Evolutionary conservation across 2,888 invertebrate species (phyloP).

Genomic region (Melolontha melolontha): DNA sequence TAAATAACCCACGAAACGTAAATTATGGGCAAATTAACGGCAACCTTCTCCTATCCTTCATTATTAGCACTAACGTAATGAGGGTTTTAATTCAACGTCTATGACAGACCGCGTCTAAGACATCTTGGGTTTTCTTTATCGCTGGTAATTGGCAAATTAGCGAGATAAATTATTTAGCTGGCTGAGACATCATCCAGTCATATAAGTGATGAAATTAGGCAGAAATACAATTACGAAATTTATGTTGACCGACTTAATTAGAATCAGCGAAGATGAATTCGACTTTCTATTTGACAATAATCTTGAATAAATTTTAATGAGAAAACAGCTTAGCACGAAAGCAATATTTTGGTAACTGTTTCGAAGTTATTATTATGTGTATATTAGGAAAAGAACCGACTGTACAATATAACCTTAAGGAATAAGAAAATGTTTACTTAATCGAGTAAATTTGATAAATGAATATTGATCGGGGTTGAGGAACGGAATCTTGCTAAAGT

Average conservation of each 20-base stretch:
- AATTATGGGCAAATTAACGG: conserved; percentile 6
- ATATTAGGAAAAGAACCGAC: too few relatives aligned
- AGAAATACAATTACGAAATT: conserved; percentile 14
- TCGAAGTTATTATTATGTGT: too few relatives aligned
- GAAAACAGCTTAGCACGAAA: too few relatives aligned
- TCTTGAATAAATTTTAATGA: too few relatives aligned
- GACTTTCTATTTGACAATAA: too few relatives aligned
- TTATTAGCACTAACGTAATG: conserved; percentile 21
- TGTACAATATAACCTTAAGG: too few relatives aligned
- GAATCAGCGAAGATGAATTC: neutral
- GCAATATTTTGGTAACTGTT: too few relatives aligned
- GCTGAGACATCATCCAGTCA: conserved; percentile 8
- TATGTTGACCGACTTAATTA: conserved; percentile 8
- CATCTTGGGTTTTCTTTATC: conserved; percentile 1
- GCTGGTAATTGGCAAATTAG: conserved; percentile 30
- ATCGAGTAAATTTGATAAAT: too few relatives aligned
- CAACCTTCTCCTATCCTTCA: conserved; percentile 3
- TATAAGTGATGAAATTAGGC: conserved; percentile 2
- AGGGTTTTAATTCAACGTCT: conserved; percentile 22
- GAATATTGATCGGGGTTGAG: too few relatives aligned
- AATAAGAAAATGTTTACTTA: too few relatives aligned
- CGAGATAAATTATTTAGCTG: conserved; percentile 34
- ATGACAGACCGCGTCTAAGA: conserved; percentile 22
- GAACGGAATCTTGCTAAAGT: too few relatives aligned
- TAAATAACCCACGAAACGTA: conserved; percentile 6